phyloP scores from a whole-genome alignment of 2,888 invertebrate species.

The Netelia virgata region DNA sequence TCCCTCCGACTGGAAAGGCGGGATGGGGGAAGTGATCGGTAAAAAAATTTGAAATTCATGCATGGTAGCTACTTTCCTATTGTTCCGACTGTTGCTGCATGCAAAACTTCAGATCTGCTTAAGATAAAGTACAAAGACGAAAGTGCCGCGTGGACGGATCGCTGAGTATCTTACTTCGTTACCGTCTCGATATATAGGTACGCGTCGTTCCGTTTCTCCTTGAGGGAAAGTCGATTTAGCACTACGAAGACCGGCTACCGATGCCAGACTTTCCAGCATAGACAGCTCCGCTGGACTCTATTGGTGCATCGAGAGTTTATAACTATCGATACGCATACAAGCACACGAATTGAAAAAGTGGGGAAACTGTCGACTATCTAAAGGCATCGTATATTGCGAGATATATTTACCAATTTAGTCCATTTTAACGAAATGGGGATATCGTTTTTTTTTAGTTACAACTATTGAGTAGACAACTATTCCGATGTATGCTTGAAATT shows the following conservation, averaged over 20 bases:
- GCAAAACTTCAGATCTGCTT: constrained; percentile 20
- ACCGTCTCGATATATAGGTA: constrained; percentile 7
- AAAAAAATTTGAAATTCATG: neutral
- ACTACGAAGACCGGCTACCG: constrained; percentile 33
- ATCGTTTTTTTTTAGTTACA: no score
- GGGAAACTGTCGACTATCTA: no score
- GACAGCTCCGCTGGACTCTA: neutral
- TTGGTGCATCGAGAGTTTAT: neutral
- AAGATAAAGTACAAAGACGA: constrained; percentile 7
- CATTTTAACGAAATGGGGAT: no score
- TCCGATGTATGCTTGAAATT: no score
- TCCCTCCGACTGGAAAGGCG: no score
- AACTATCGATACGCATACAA: no score
- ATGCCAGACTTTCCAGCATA: constrained; percentile 30
- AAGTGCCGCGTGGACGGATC: neutral
- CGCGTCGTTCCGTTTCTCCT: constrained; percentile 60
- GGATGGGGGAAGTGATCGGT: no score
- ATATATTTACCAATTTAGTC: no score
- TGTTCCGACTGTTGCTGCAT: constrained; percentile 5
- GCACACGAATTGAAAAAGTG: no score
- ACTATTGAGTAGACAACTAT: no score
- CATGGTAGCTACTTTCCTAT: constrained; percentile 17
- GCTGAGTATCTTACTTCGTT: constrained; percentile 37
- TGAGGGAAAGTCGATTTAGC: constrained; percentile 64
- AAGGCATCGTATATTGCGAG: no score